Percentiles rank a stretch among this genome's conserved stretches.
phyloP scores from a whole-genome alignment of 2,113 vertebrate genomes.

The Terrapene triunguis region DNA sequence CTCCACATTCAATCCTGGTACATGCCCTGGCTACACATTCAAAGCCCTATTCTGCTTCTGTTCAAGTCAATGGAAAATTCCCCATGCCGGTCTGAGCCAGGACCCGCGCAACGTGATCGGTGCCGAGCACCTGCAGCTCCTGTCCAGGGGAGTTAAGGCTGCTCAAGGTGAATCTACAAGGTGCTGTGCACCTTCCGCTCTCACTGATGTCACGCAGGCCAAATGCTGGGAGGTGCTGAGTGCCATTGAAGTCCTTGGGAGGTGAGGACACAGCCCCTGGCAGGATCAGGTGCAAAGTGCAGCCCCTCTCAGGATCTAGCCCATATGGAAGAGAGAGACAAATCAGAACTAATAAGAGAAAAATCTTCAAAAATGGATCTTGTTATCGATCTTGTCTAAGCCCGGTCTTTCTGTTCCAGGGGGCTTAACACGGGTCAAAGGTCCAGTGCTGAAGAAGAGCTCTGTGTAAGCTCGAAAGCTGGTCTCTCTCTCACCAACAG shows the following conservation, averaged over 20 bases:
- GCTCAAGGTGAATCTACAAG: not conserved
- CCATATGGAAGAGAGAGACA: not conserved
- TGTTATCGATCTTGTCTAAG: not conserved
- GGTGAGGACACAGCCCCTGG: not conserved
- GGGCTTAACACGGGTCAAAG: not conserved
- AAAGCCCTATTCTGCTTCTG: not conserved
- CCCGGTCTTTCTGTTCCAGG: rapidly evolving
- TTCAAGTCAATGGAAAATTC: rapidly evolving
- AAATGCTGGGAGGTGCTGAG: not conserved
- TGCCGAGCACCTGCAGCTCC: not conserved
- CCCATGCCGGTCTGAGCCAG: not conserved
- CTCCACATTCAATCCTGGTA: rapidly evolving
- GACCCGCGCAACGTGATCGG: not conserved
- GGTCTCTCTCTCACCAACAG: not conserved
- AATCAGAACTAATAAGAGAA: not conserved
- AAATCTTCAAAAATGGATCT: not conserved
- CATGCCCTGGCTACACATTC: not conserved
- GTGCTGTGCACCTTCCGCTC: not conserved
- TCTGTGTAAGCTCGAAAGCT: not conserved
- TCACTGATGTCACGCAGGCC: no score
- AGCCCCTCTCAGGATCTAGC: not conserved
- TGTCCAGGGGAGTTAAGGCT: not conserved
- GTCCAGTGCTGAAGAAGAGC: not conserved
- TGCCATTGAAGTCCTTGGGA: not conserved
- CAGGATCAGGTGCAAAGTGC: not conserved